Base-by-base conservation (phyloP, 2,113 vertebrate genomes). In the Bubo bubo region DNA sequence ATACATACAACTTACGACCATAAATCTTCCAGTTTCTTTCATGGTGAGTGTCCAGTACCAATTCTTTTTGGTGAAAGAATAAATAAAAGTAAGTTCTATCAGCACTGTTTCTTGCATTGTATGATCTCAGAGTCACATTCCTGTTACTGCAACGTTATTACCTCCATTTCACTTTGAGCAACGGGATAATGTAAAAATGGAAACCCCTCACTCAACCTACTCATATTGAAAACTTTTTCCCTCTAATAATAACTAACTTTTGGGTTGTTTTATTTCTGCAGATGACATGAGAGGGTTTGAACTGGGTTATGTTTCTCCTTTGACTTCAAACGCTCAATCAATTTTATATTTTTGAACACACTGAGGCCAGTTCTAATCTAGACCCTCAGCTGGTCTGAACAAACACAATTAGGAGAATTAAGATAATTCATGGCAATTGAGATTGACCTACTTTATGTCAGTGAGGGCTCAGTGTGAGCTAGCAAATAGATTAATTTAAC, bases 91-190 rank as follows among this genome's bases (percentile, higher is more conserved):
- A 32, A 70, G 32, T 50, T 37, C 19, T 55, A 32, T 20, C 60
- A 23, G 5, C 19, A 1, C 60, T 9, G 1, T 9, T 32, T 39
- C 35, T 21, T 7, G 5, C 23, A 11, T 0, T n/a, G 12, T 6
- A 4, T 7, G 26, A 37, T 34, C 41, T 50, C 24, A 22, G 39
- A 43, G 70, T 2, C 13, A 3, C 12, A 28, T 9, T 55, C 60
- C 52, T 53, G 30, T 2, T 24, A 47, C 9, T 19, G 9, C 45
- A 53, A 53, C 15, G 2, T 27, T 15, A 21, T 21, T 24, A 7
- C 30, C 14, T 15, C 2, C 1, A 12, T 16, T 75, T 32, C n/a
- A 12, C n/a, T 23, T 8, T 8, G 30, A 55, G 47, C 21, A 20
- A 30, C 6, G 2, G 3, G 28, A 32, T 10, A 34, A 37, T 7